These are phyloP conservation scores for Monoplex corrugatus DNA, from an alignment of 2,888 invertebrate species.

Conservation along the genomic window DNA sequence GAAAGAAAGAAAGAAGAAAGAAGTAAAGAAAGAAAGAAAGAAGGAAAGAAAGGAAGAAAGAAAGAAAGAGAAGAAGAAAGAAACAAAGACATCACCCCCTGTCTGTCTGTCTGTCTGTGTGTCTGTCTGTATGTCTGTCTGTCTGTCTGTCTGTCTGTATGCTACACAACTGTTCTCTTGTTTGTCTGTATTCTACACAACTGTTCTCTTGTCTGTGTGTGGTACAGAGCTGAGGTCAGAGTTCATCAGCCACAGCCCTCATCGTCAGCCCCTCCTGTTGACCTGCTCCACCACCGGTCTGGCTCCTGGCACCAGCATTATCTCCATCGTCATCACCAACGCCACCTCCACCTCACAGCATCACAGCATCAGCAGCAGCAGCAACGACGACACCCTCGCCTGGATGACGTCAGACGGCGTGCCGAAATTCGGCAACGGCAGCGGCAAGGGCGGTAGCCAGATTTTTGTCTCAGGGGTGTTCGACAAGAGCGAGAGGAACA, in stretches of 20 bases:
- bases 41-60: too few species aligned
- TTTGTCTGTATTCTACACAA: too few species aligned
- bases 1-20: too few species aligned
- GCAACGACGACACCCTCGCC: slow-evolving; percentile 21
- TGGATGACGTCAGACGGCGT: slow-evolving; percentile 42
- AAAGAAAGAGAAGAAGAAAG: too few species aligned
- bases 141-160: too few species aligned
- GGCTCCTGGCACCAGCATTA: slow-evolving; percentile 20
- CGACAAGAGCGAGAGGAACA: not conserved
- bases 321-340: slow-evolving; percentile 45
- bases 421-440: slow-evolving; percentile 38
- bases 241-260: slow-evolving; percentile 6
- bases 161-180: too few species aligned
- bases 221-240: slow-evolving; percentile 35
- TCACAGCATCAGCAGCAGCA: not conserved
- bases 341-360: not conserved
- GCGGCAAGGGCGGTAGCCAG: not conserved
- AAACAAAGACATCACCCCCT: too few species aligned
- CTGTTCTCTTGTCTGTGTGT: too few species aligned
- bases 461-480: not conserved
- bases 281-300: slow-evolving; percentile 38
- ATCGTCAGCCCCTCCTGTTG: slow-evolving; percentile 32
- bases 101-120: too few species aligned
- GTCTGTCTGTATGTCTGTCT: too few species aligned
- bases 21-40: too few species aligned